These are phyloP conservation scores for Pseudomyrmex gracilis DNA, from an alignment of 1,140 invertebrate genomes.

Conservation along the genomic window DNA sequence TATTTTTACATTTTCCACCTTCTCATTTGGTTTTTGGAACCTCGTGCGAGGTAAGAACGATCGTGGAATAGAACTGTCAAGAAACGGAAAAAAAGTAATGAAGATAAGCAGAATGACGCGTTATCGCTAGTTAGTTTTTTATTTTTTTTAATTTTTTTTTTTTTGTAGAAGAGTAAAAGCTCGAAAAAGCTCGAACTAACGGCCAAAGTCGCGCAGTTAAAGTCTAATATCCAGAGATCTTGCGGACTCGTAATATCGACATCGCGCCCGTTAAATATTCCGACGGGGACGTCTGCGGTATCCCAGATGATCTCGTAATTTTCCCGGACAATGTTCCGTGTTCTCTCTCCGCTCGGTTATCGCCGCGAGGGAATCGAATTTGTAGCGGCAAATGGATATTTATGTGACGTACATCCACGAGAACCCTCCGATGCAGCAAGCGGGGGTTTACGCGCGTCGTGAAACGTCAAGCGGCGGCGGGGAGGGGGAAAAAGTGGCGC, in stretches of 20 bases:
- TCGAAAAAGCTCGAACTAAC: too few species aligned
- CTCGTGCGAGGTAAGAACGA: too few species aligned
- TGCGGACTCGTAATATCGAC: slow-evolving; percentile 33
- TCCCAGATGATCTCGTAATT: slow-evolving; percentile 47
- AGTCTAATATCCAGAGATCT: slow-evolving; percentile 36
- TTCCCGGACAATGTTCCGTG: slow-evolving; percentile 49
- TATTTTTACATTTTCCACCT: not conserved
- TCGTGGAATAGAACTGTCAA: not conserved
- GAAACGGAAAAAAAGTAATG: not conserved
- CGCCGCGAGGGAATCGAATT: slow-evolving; percentile 57
- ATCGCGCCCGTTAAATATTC: slow-evolving; percentile 49
- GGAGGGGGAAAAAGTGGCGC: not conserved
- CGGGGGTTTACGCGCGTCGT: not conserved
- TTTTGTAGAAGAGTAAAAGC: too few species aligned
- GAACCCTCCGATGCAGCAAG: slow-evolving; percentile 5
- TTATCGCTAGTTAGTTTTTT: too few species aligned
- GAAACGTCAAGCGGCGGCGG: slow-evolving; percentile 4
- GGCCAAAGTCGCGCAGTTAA: slow-evolving; percentile 5
- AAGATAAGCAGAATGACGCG: not conserved
- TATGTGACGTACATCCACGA: slow-evolving; percentile 41
- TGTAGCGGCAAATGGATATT: slow-evolving; percentile 68
- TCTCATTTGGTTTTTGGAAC: not conserved
- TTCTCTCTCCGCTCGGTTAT: slow-evolving; percentile 25
- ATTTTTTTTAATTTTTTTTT: too few species aligned
- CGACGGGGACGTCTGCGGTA: slow-evolving; percentile 17